Evolutionary conservation across 2,113 vertebrate species (phyloP).

Genomic region (Ahaetulla prasina): DNA sequence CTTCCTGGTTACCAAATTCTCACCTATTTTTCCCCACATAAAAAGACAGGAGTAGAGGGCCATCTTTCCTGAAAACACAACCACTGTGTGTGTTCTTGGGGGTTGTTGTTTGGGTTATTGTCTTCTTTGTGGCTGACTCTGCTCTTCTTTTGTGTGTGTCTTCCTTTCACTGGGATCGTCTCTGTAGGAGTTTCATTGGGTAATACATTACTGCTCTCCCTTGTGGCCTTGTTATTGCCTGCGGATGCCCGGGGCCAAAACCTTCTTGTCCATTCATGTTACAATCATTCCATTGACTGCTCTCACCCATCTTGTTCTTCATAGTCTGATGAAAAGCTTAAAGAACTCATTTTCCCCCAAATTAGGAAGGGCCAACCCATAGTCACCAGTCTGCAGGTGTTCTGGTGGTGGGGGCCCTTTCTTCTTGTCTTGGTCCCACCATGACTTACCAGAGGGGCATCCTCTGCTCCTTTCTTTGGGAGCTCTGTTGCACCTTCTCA

Average conservation of each 20-base stretch:
- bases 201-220: slow-evolving; percentile 78
- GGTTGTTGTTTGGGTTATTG: slow-evolving; percentile 18
- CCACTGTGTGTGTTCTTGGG: neutral
- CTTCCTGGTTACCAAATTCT: neutral
- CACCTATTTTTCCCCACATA: neutral
- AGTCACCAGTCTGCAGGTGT: neutral
- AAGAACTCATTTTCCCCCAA: slow-evolving; percentile 37
- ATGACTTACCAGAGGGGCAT: neutral
- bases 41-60: slow-evolving; percentile 10
- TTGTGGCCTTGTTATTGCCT: slow-evolving; percentile 61
- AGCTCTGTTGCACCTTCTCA: neutral
- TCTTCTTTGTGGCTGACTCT: slow-evolving; percentile 70
- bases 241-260: slow-evolving; percentile 35
- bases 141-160: slow-evolving; percentile 80
- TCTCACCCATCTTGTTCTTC: slow-evolving; percentile 25
- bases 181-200: slow-evolving; percentile 96
- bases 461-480: neutral
- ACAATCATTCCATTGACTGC: slow-evolving; percentile 42
- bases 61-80: neutral
- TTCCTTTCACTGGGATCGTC: slow-evolving; percentile 77
- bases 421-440: neutral
- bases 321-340: slow-evolving; percentile 2
- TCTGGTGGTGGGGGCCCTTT: neutral
- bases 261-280: slow-evolving; percentile 40
- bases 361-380: neutral